Evolutionary conservation across 2,113 vertebrate genomes (phyloP).

Genomic region (Cebidichthys violaceus): DNA sequence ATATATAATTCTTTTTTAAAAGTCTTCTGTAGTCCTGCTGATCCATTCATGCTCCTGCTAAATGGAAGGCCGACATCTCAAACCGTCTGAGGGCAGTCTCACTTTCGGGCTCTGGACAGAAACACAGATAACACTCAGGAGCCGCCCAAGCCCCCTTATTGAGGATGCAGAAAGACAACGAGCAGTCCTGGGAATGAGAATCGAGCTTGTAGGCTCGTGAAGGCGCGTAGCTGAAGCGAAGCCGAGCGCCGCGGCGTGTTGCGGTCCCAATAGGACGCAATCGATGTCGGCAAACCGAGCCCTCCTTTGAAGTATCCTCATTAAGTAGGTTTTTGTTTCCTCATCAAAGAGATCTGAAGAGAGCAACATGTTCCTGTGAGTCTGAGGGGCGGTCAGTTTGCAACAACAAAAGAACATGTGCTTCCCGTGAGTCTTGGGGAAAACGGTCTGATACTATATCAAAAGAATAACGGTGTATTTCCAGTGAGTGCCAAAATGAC

Average conservation of each 20-base stretch:
- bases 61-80: slow-evolving; percentile 16
- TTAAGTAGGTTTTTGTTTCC: slow-evolving; percentile 42
- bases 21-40: slow-evolving; percentile 22
- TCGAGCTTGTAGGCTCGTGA: slow-evolving; percentile 30
- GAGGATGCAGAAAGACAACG: slow-evolving; percentile 48
- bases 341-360: slow-evolving; percentile 52
- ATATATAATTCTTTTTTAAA: neutral
- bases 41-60: slow-evolving; percentile 10
- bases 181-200: slow-evolving; percentile 50
- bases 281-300: slow-evolving; percentile 47
- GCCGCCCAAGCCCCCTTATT: slow-evolving; percentile 20
- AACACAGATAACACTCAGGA: slow-evolving; percentile 22
- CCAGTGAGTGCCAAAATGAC: slow-evolving; percentile 29
- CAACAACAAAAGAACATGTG: slow-evolving; percentile 54
- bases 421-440: slow-evolving; percentile 41
- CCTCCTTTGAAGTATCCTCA: slow-evolving; percentile 65
- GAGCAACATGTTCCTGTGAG: slow-evolving; percentile 25
- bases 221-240: slow-evolving; percentile 54
- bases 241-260: slow-evolving; percentile 49
- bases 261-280: slow-evolving; percentile 55
- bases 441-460: slow-evolving; percentile 41
- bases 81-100: slow-evolving; percentile 22
- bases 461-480: slow-evolving; percentile 52
- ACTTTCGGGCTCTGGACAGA: slow-evolving; percentile 12
- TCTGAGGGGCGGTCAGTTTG: slow-evolving; percentile 25